A percentile compares a stretch with the other conserved stretches of the same genome.
Conservation (phyloP, 2,113 vertebrate genomes). For the Oceanodroma tethys region DNA sequence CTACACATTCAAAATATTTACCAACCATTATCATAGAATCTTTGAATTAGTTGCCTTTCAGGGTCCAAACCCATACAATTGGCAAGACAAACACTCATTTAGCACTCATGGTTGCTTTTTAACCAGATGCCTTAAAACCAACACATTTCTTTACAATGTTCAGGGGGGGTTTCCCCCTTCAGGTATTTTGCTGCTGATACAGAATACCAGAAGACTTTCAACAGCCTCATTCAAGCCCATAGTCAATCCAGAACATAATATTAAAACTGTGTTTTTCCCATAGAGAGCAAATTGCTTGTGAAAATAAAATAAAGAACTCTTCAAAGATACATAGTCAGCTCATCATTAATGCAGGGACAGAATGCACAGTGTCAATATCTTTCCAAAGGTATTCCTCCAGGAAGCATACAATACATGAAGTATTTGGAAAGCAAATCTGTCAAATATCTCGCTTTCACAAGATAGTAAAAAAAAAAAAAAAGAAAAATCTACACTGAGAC, state of each 20-base stretch:
- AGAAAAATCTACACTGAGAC: neutral
- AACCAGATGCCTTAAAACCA: neutral
- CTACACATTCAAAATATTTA: neutral
- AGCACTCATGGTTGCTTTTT: neutral
- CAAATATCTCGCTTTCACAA: neutral
- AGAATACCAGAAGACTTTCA: neutral
- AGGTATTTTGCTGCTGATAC: neutral
- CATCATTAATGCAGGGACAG: neutral
- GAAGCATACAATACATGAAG: neutral
- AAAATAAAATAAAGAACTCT: neutral
- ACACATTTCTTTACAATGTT: neutral
- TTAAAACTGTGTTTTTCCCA: neutral
- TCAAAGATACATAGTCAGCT: neutral
- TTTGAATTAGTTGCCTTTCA: neutral
- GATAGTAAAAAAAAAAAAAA: too few species aligned
- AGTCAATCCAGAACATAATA: neutral
- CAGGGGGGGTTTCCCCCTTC: neutral
- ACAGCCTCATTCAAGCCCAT: neutral
- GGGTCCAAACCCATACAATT: neutral
- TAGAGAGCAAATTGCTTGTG: neutral
- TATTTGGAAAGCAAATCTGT: neutral
- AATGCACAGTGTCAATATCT: neutral
- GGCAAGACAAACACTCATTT: neutral
- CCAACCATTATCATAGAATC: neutral
- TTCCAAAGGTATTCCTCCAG: neutral